Base-by-base conservation (phyloP, 35 echinoderm and acorn worm genomes). In the Strongylocentrotus purpuratus region DNA sequence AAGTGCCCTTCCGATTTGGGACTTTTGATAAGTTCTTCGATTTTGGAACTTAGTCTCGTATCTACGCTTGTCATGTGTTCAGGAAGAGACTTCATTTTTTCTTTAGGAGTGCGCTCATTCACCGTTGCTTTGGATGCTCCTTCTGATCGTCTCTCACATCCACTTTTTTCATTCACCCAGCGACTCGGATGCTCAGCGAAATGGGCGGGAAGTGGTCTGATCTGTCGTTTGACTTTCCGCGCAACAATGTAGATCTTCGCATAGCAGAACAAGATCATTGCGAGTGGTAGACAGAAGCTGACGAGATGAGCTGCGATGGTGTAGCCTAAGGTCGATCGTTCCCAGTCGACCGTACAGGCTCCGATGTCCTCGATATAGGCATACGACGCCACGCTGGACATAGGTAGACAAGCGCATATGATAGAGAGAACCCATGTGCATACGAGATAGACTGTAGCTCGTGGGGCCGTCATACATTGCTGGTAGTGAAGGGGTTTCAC, bases 401-500 rank as follows among this genome's bases (percentile, higher is more conserved):
- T 88, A 4, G 94, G 94, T 13, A 88, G 88, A 90, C 20, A 48
- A 5, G 94, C 94, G 46, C 48, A 89, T 7, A 46, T 32, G 25
- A 61, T 17, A 31, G 94, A 90, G 25, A 58, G 45, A 15, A 48
- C 32, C 94, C 94, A 95, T 47, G 88, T 95, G 35, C 48, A 95
- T 2, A 95, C 94, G 13, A 95, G 94, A 32, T 47, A 50, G 9
- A 88, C 45, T 32, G 85, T 52, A 4, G 94, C 94, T 86, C 94
- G 86, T 32, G 87, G n/a, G 17, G 87, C 85, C 14, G 94, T 95
- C 45, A 95, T 95, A 48, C 86, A 52, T 32, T 95, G 94, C 32
- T 95, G 94, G 32, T 95, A 95, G 52, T 95, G 94, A 0, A 95
- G 47, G 11, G 94, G 94, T 31, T 90, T 95, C 86, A 95, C 94